These are phyloP conservation scores for Cyrtonyx montezumae DNA, from an alignment of 2,113 vertebrate genomes.

Conservation along the genomic window DNA sequence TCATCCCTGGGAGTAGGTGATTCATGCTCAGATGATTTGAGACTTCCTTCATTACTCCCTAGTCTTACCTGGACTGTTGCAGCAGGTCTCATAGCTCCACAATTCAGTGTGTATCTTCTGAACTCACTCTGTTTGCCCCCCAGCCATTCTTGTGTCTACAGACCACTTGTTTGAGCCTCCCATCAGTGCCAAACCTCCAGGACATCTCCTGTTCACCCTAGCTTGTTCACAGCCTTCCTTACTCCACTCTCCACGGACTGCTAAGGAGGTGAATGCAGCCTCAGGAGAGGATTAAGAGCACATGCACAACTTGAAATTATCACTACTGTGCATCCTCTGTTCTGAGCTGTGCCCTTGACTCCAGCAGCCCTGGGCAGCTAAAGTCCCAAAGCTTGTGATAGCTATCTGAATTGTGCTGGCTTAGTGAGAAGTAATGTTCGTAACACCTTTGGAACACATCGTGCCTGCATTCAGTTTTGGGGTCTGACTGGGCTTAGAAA, in stretches of 20 bases:
- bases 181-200: background rate
- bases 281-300: background rate
- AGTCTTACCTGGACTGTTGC: background rate
- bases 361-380: accelerated
- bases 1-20: background rate
- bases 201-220: background rate
- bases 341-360: background rate
- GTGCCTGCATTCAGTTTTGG: background rate
- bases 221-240: background rate
- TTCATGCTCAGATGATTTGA: background rate
- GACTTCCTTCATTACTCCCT: background rate
- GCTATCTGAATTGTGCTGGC: background rate
- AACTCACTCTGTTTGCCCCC: background rate
- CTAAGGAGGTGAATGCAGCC: background rate
- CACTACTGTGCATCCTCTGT: background rate
- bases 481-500: background rate
- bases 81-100: background rate
- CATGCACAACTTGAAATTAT: background rate
- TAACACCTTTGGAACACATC: background rate
- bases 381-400: background rate
- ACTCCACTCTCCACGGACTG: background rate
- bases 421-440: background rate
- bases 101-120: background rate
- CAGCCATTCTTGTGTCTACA: background rate
- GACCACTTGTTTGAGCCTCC: background rate